Base-by-base conservation (phyloP, 1,140 invertebrate genomes). In the Scaptomyza graminum region DNA sequence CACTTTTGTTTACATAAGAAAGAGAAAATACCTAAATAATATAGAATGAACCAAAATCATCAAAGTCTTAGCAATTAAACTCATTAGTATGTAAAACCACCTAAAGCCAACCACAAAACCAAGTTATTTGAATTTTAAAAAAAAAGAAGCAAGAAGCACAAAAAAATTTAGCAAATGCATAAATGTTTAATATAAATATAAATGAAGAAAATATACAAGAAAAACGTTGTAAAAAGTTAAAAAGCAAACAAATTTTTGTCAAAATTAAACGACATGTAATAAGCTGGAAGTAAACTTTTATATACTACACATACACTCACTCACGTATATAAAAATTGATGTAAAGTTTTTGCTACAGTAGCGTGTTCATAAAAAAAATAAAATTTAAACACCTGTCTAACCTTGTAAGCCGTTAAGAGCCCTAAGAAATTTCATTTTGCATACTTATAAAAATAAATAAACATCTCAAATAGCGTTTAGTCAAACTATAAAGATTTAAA, bases 11-110 rank as follows among this genome's bases (percentile, higher is more conserved):
- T 77, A 63, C 66, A 64, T 44, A 57, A 59, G 47, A 69, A 75
- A 54, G 47, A 71, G 34, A 63, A 39, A 39, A 87, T 82, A 87
- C 75, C 82, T 87, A 87, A 75, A 87, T 61, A 49, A 34, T 31
- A 62, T 87, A 87, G 70, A 77, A 75, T 85, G 87, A 78, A 82
- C 82, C 74, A 87, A 73, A 85, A 81, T 74, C 82, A 84, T 79
- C 72, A 84, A 84, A 80, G 81, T 87, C 64, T 60, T 85, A 87
- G 74, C 60, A 69, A 70, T 77, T 76, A 88, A 79, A 88, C 68
- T 66, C 72, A 76, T 64, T 88, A 80, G 78, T 52, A 31, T 49
- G 66, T 78, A 80, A 66, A 57, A 46, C 9, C 49, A 62, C 49
- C 50, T 54, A 64, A 69, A 70, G 46, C 5, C 52, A 63, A 56